A percentile compares a stretch with the other conserved stretches of the same genome.
phyloP scores from a whole-genome alignment of 2,888 invertebrate species.

The Nemurella pictetii region DNA sequence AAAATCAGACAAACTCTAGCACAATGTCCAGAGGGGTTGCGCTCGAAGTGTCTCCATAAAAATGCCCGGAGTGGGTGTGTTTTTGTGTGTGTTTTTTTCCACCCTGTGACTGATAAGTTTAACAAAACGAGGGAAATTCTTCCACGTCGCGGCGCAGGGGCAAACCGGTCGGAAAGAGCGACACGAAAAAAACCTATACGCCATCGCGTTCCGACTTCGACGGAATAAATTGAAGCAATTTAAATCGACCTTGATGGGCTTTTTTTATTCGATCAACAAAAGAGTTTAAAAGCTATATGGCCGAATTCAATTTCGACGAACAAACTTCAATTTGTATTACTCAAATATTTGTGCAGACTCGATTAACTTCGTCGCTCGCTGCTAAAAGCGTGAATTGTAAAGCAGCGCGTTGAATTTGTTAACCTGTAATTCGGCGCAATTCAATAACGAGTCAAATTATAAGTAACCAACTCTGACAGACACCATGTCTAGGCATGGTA shows the following conservation, averaged over 20 bases:
- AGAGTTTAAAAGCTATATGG: background rate
- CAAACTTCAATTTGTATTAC: background rate
- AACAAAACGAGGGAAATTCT: background rate
- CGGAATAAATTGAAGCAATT: background rate
- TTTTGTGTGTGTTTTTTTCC: no score
- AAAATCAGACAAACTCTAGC: background rate
- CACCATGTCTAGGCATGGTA: no score
- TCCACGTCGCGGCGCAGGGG: background rate
- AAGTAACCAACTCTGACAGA: no score
- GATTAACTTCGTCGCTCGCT: background rate
- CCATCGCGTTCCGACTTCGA: background rate
- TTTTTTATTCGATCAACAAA: background rate
- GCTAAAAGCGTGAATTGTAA: no score
- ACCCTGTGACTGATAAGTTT: background rate
- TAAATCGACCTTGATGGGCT: background rate
- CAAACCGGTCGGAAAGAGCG: background rate
- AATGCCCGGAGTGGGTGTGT: background rate
- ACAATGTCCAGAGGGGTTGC: background rate
- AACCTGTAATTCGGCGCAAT: no score
- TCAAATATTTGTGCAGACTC: background rate
- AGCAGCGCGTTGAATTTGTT: no score
- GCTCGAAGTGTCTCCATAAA: background rate
- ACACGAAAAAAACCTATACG: background rate
- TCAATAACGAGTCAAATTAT: no score
- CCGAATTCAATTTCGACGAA: background rate